A percentile compares a stretch with the other conserved stretches of the same genome.
phyloP scores from a whole-genome alignment of 2,797 vertebrate genomes.

The Odontamblyopus rebecca region DNA sequence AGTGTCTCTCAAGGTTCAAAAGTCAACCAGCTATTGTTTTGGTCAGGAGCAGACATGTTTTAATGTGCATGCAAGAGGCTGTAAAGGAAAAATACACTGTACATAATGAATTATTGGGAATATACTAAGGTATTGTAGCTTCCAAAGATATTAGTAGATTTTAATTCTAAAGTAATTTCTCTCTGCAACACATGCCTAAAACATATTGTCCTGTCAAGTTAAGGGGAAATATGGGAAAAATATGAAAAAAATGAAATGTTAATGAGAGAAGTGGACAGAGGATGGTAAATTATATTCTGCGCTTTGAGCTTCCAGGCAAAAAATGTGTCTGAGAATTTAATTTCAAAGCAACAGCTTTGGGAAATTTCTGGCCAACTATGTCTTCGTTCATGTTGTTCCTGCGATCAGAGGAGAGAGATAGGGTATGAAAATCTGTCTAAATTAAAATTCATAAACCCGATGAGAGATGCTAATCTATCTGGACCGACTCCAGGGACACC shows the following conservation, averaged over 20 bases:
- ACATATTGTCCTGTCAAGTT: not conserved
- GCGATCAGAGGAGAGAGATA: constrained; percentile 43
- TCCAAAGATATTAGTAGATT: too few relatives aligned
- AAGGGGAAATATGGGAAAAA: not conserved
- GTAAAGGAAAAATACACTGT: too few relatives aligned
- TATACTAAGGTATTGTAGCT: too few relatives aligned
- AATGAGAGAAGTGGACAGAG: not conserved
- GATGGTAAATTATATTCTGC: constrained; percentile 4
- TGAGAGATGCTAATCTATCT: constrained; percentile 56
- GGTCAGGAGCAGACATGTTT: not conserved
- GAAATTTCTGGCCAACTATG: constrained; percentile 32
- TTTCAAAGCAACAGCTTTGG: constrained; percentile 58
- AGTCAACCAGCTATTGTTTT: not conserved
- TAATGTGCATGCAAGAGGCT: too few relatives aligned
- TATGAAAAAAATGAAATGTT: not conserved
- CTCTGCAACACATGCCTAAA: not conserved
- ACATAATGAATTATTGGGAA: too few relatives aligned
- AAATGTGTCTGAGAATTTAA: constrained; percentile 29
- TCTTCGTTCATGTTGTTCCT: constrained; percentile 54
- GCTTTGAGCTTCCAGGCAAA: constrained; percentile 2
- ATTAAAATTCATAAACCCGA: constrained; percentile 49
- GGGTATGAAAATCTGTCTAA: constrained; percentile 39
- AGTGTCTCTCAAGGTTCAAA: constrained; percentile 15
- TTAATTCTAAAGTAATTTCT: not conserved
- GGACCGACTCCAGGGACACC: constrained; percentile 45